Base-by-base conservation (phyloP, 1,140 invertebrate species). In the Pseudomyrmex cubaensis region DNA sequence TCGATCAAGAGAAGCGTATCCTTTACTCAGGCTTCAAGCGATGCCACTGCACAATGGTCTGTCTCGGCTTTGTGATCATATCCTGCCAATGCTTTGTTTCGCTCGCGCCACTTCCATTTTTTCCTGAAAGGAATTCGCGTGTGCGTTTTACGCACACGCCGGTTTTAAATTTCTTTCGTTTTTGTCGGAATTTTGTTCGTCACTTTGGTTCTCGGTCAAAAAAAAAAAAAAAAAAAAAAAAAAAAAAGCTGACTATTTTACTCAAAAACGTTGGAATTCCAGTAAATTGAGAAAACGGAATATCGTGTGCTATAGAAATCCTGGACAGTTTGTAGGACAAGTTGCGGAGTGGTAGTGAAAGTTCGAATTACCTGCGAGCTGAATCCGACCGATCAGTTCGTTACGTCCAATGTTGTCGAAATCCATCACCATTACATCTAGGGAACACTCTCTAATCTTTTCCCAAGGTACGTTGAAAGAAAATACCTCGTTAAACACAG, bases 41-140 rank as follows among this genome's bases (percentile, higher is more conserved):
- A 93, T 99, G 98, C 98, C 98, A 98, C 90, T 98, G 97, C 8
- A 98, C 97, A 82, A 98, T 98, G 75, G 97, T 98, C 94, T 99
- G 98, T 82, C 98, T 95, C 2, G 98, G 98, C 92, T 99, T 99
- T 52, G 97, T 98, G 82, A 99, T 98, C 98, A 99, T 99, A 91
- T 99, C 98, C 90, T 98, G 97, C 98, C 98, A 98, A 91, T 98
- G 98, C 93, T 98, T 98, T 1, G 98, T 98, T 93, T 98, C 98
- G 13, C 97, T 97, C 10, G 98, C 98, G 5, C 98, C 98, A 22
- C 97, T 98, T 17, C 97, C 98, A 89, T 98, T 98, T 95, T 98
- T 98, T 62, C 97, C 98, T 98, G 95, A 96, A 96, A 76, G 86
- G 69, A 84, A 78, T 87, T 72, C 22, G 13, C 15, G 35, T 35